These are phyloP conservation scores for Hydropotes inermis DNA, from an alignment of 2,113 vertebrate genomes.

Conservation along the genomic window DNA sequence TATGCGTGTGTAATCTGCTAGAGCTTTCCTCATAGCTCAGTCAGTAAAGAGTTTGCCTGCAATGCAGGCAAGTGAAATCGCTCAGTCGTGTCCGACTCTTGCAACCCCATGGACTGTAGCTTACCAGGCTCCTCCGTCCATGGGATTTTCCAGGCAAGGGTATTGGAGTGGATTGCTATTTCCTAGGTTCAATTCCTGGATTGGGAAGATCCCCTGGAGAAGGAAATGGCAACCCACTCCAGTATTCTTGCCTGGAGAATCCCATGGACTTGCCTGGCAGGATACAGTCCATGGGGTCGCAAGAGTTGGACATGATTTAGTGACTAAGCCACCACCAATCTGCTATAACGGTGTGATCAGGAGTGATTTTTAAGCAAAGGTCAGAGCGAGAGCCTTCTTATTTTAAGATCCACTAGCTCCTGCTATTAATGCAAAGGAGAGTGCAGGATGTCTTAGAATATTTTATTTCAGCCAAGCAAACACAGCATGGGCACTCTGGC, in stretches of 20 bases:
- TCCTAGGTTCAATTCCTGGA: neutral
- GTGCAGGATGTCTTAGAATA: neutral
- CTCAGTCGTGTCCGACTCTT: too few relatives aligned
- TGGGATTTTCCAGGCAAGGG: too few relatives aligned
- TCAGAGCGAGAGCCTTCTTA: neutral
- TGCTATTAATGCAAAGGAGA: conserved; percentile 27
- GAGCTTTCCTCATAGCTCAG: neutral
- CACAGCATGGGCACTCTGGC: neutral
- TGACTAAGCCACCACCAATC: neutral
- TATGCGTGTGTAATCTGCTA: neutral
- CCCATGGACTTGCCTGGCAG: neutral
- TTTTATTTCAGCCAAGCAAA: conserved; percentile 48
- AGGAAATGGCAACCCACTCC: neutral
- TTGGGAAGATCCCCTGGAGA: neutral
- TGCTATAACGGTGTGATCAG: neutral
- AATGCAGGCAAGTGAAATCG: neutral
- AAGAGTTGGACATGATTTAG: neutral
- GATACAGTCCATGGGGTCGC: neutral
- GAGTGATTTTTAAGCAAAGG: conserved; percentile 17
- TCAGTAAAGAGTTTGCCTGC: neutral
- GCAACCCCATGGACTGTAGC: too few relatives aligned
- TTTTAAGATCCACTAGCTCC: conserved; percentile 25
- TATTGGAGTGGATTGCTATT: too few relatives aligned
- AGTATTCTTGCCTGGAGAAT: neutral
- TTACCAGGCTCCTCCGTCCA: too few relatives aligned